These are phyloP conservation scores for Hippopotamyrus pictus DNA, from an alignment of 2,797 vertebrate species.

Conservation along the genomic window DNA sequence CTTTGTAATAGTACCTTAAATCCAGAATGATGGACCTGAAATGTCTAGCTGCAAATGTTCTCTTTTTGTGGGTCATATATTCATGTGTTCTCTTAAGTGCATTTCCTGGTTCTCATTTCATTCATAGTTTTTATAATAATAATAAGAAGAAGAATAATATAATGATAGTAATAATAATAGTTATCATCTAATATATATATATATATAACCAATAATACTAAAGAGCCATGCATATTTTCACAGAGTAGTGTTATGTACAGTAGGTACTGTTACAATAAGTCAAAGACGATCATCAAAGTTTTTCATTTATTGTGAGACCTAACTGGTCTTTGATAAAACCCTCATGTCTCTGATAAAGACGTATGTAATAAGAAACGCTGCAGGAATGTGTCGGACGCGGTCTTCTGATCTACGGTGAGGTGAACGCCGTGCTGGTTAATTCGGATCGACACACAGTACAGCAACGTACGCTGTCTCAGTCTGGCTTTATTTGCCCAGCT, in stretches of 20 bases:
- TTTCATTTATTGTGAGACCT: not conserved
- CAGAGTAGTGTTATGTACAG: not conserved
- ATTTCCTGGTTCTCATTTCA: not conserved
- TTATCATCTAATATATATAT: not conserved
- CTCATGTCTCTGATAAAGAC: not conserved
- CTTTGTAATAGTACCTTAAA: not conserved
- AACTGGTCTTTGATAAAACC: not conserved
- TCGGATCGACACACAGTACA: not conserved
- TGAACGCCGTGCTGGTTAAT: not conserved
- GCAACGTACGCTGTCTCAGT: slow-evolving; percentile 33
- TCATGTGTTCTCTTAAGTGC: not conserved
- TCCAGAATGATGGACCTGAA: not conserved
- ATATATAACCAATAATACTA: not conserved
- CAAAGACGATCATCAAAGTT: not conserved
- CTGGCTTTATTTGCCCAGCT: slow-evolving; percentile 55
- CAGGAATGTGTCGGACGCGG: not conserved
- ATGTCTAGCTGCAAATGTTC: not conserved
- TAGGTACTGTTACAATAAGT: not conserved
- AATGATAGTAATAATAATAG: not conserved
- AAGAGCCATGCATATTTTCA: not conserved
- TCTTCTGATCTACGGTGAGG: not conserved
- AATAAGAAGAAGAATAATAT: not conserved
- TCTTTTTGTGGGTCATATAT: not conserved
- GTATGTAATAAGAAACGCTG: not conserved
- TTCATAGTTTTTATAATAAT: not conserved